phyloP scores from a whole-genome alignment of 2,888 invertebrate species.

The Spodoptera littoralis region DNA sequence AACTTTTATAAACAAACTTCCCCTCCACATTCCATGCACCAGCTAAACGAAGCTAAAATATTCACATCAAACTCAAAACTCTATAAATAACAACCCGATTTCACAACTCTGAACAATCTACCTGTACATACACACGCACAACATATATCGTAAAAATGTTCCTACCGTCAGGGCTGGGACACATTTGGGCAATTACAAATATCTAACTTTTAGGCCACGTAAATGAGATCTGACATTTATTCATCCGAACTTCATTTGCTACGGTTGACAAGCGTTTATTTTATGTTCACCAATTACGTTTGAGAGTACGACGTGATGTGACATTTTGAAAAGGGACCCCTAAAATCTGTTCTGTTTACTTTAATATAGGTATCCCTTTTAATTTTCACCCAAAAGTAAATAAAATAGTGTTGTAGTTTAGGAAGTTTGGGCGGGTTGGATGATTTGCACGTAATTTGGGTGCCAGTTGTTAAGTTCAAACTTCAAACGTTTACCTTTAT shows the following conservation, averaged over 20 bases:
- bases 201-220: constrained; percentile 32
- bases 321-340: constrained; percentile 44
- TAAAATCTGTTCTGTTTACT: constrained; percentile 51
- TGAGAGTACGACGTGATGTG: constrained; percentile 46
- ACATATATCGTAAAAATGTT: constrained; percentile 42
- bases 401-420: constrained; percentile 32
- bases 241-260: constrained; percentile 66
- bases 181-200: constrained; percentile 49
- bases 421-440: constrained; percentile 3
- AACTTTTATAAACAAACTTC: too few relatives aligned
- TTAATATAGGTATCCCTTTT: constrained; percentile 42
- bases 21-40: too few relatives aligned
- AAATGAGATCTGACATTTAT: constrained; percentile 58
- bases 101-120: too few relatives aligned
- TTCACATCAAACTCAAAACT: too few relatives aligned
- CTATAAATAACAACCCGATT: too few relatives aligned
- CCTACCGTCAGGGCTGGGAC: constrained; percentile 35
- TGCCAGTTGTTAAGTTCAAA: background rate
- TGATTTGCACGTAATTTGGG: constrained; percentile 14
- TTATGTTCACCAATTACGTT: constrained; percentile 46
- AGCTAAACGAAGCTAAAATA: too few relatives aligned
- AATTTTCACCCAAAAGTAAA: constrained; percentile 33
- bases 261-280: constrained; percentile 56
- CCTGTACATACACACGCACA: background rate
- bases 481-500: too few relatives aligned